Evolutionary conservation across 1,140 invertebrate species (phyloP).

Genomic region (Radopholus similis): DNA sequence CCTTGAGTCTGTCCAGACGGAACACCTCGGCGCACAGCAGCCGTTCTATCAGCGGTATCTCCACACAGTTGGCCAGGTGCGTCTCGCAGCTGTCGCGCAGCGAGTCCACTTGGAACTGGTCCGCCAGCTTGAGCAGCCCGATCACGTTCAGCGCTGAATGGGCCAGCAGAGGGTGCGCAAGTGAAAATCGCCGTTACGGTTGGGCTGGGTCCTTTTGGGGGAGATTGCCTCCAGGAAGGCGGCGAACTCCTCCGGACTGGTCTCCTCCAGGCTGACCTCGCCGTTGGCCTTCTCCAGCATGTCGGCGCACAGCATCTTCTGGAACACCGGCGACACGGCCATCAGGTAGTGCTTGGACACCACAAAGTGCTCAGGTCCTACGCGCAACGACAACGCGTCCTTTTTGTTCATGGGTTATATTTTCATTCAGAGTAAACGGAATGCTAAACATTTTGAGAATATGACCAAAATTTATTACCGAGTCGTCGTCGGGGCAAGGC

Average conservation of each 20-base stretch:
- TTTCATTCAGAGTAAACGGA: not conserved
- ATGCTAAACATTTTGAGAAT: not conserved
- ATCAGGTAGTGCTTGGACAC: conserved; percentile 17
- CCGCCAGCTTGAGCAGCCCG: conserved; percentile 9
- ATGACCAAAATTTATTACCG: not conserved
- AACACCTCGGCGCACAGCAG: conserved; percentile 7
- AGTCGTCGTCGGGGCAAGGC: not conserved
- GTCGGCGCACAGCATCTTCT: conserved; percentile 21
- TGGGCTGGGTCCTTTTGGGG: not conserved
- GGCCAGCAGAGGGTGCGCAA: not conserved
- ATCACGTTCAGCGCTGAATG: not conserved
- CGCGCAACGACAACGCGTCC: not conserved
- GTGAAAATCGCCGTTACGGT: not conserved
- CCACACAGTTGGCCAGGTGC: conserved; percentile 12
- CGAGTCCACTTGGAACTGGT: conserved; percentile 15
- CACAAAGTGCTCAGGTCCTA: not conserved
- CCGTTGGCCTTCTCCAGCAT: not conserved
- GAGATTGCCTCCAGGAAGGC: conserved; percentile 10
- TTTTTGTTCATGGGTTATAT: not conserved
- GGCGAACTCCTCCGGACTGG: not conserved
- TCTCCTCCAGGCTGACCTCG: conserved; percentile 4
- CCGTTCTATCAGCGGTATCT: conserved; percentile 10
- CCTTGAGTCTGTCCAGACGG: conserved; percentile 10
- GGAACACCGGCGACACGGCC: conserved; percentile 15
- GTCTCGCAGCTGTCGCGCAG: conserved; percentile 8